Evolutionary conservation across 64 coral and sea anemone genomes (phyloP).

Genomic region (Acropora yongei): DNA sequence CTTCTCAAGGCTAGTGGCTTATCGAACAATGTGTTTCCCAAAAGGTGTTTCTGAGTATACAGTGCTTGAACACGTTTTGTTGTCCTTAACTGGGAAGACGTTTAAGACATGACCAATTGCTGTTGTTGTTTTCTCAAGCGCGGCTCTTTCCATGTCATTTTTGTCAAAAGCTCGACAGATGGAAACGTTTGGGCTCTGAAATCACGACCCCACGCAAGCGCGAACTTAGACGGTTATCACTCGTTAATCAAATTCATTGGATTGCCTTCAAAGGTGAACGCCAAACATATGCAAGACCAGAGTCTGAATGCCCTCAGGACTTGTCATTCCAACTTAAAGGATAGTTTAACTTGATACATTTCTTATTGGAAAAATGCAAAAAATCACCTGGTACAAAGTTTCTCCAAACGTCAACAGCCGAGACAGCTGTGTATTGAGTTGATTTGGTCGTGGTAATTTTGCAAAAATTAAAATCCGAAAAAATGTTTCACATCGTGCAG

Average conservation of each 20-base stretch:
- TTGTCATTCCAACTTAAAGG: background rate
- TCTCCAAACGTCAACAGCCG: no score
- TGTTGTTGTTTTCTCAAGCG: background rate
- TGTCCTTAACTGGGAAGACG: background rate
- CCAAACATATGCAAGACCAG: no score
- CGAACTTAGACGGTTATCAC: no score
- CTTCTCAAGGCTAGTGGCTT: no score
- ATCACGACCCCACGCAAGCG: no score
- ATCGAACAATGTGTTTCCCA: background rate
- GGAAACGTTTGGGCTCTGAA: no score
- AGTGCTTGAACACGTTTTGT: background rate
- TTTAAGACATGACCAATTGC: background rate
- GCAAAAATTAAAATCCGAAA: constrained; percentile 10
- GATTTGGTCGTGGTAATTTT: no score
- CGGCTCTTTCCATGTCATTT: background rate
- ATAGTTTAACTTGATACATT: background rate
- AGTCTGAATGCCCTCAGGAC: no score
- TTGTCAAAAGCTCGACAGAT: no score
- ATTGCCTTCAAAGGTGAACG: background rate
- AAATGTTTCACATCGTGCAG: background rate
- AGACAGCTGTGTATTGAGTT: no score
- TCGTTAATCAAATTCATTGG: background rate
- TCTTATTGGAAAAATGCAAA: background rate
- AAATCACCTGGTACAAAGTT: background rate
- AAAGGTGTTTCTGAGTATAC: background rate